Percentiles rank a stretch among this genome's conserved stretches.
Conservation (phyloP, 2,888 invertebrate genomes). For the Masnerella sp. region DNA sequence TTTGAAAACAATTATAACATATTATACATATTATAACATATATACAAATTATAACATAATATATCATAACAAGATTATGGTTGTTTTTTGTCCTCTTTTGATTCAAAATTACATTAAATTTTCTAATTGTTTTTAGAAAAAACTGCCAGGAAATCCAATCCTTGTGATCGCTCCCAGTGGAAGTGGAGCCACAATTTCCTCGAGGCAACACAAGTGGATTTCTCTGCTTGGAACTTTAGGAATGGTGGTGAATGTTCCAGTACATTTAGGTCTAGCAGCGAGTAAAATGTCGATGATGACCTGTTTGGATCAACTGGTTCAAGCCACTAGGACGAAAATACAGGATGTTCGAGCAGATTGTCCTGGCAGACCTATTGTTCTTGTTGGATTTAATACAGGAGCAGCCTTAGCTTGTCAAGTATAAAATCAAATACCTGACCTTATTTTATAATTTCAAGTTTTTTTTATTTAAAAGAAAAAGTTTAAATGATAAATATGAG, state of each 20-base stretch:
- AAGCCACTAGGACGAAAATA: slow-evolving; percentile 84
- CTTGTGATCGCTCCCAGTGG: slow-evolving; percentile 82
- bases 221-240: slow-evolving; percentile 83
- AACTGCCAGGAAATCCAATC: slow-evolving; percentile 84
- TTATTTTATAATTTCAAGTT: too few relatives aligned
- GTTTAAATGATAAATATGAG: too few relatives aligned
- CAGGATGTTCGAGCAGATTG: slow-evolving; percentile 84
- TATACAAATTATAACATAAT: too few relatives aligned
- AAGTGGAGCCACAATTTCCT: slow-evolving; percentile 76
- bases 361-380: slow-evolving; percentile 84
- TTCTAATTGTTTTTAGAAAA: slow-evolving; percentile 77
- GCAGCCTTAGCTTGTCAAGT: slow-evolving; percentile 86
- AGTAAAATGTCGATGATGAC: slow-evolving; percentile 79
- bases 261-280: slow-evolving; percentile 77
- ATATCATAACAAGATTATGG: too few relatives aligned
- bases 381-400: slow-evolving; percentile 89
- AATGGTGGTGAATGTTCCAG: slow-evolving; percentile 82
- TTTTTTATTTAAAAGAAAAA: too few relatives aligned
- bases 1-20: too few relatives aligned
- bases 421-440: too few relatives aligned
- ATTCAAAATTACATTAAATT: neutral
- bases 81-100: too few relatives aligned
- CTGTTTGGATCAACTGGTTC: slow-evolving; percentile 82
- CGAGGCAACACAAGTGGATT: slow-evolving; percentile 85
- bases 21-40: too few relatives aligned